Base-by-base conservation (phyloP, 2,797 vertebrate genomes). In the Trachops cirrhosus region DNA sequence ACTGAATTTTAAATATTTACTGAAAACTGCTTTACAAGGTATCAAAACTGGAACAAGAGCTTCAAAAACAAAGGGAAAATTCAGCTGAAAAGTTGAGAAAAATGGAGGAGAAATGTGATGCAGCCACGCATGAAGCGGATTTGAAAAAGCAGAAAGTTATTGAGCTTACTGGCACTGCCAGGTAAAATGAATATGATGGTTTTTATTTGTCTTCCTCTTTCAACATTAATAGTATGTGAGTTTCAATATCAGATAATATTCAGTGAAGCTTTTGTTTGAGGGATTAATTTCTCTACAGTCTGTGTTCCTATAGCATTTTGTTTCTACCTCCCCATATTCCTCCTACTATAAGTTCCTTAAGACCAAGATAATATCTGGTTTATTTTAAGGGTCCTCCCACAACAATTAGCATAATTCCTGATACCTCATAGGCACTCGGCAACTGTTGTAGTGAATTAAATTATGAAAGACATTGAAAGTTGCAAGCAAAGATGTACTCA, bases 31-130 rank as follows among this genome's bases (percentile, higher is more conserved):
- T 97, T 78, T 94, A 75, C 78, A 89, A 99, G 99, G 98, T 99
- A 86, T 99, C 99, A 34, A 97, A 90, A 96, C 97, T 99, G 97
- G 99, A 99, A 98, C 99, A 99, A 98, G 98, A 99, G 94, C 98
- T 99, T 98, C 99, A 99, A 96, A 99, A 98, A 92, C 98, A 99
- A 91, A 98, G 98, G 64, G 96, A 96, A 8, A 96, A 95, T 94
- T 98, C 98, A 79, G 98, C 98, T 96, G 98, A 98, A 59, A 98
- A 99, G 86, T 77, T 98, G 48, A 98, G 98, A 96, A 99, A 93
- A 95, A 98, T 97, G 96, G 98, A 99, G 96, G 98, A 98, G 95
- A 98, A 99, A 12, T 96, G 98, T 50, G 41, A 93, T 96, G 95
- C 98, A 94, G 98, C 98, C 93, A 98, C 96, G 77, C 97, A 97